Percentiles rank a stretch among this genome's conserved stretches.
phyloP scores from a whole-genome alignment of 64 coral and sea anemone species.

The Porites australiensis region DNA sequence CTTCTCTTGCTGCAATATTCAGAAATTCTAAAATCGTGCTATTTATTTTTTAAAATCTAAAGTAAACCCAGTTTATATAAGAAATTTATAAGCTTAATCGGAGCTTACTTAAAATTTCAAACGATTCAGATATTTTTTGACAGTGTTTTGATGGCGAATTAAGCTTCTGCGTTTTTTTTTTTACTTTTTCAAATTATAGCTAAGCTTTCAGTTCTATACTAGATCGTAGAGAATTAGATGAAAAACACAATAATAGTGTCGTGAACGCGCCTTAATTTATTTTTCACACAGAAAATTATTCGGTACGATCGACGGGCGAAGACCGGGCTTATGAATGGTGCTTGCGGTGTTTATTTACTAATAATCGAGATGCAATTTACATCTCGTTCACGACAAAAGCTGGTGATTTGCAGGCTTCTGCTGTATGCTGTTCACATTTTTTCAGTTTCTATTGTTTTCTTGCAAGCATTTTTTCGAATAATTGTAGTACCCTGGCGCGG shows the following conservation, averaged over 20 bases:
- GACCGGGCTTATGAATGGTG: too few relatives aligned
- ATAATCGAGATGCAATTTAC: background rate
- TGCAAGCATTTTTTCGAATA: background rate
- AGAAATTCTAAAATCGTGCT: background rate
- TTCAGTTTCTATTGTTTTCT: background rate
- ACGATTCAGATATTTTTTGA: background rate
- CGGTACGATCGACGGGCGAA: background rate
- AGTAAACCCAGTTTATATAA: background rate
- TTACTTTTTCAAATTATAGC: too few relatives aligned
- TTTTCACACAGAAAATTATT: background rate
- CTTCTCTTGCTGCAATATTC: background rate
- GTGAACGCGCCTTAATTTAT: background rate
- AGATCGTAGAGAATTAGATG: background rate
- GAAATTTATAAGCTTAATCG: too few relatives aligned
- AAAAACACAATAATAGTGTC: background rate
- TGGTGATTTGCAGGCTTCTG: background rate
- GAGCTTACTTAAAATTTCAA: background rate
- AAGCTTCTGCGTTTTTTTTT: too few relatives aligned
- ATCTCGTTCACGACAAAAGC: background rate
- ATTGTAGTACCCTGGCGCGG: background rate
- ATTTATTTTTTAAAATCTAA: background rate
- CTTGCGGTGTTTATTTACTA: slow-evolving; percentile 6
- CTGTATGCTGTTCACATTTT: background rate
- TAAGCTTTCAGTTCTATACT: background rate
- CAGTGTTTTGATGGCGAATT: background rate